Evolutionary conservation across 2,888 invertebrate species (phyloP), one percentile per base, ranked within the genome.

Genomic region (Drosophila multiciliata): DNA sequence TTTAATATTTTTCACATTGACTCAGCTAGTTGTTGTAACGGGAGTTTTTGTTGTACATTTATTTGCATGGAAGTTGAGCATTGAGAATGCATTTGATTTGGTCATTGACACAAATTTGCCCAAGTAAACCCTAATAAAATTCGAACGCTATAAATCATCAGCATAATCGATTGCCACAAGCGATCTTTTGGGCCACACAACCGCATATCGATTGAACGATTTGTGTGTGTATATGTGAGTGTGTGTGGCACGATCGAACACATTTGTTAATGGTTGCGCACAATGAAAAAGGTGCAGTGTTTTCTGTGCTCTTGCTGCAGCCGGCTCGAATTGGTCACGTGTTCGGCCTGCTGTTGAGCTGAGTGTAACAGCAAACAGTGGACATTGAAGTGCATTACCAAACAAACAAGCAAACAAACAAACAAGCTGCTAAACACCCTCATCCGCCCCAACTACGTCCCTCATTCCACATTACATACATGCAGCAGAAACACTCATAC

Each of bases 31-130:
- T 65, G 49, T 57, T 42, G 20, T 32, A 9, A 20, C 11, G 36
- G 60, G 54, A 23, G 65, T 77, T 48, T 38, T 58, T 52, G 54
- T 52, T 66, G 75, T 86, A 74, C 82, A 71, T 85, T 85, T 82
- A 71, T 85, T 85, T 82, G 78, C 74, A 73, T 81, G 70, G 78
- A 81, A 80, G 73, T 78, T 54, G 77, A 69, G 77, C 78, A 82
- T 66, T 75, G 75, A 72, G 60, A 75, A 78, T 80, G 78, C 79
- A 82, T 82, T 82, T 73, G 76, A 66, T 70, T 76, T 87, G 86
- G 88, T 71, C 87, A 89, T 89, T 87, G 90, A 83, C 86, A 88
- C 88, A 88, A 87, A 82, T 85, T 73, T 70, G 72, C 66, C 69
- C 59, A 68, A 61, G 60, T 63, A 60, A 66, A 79, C 71, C 78